Evolutionary conservation across 2,797 vertebrate species (phyloP).

Genomic region (Falco columbarius): DNA sequence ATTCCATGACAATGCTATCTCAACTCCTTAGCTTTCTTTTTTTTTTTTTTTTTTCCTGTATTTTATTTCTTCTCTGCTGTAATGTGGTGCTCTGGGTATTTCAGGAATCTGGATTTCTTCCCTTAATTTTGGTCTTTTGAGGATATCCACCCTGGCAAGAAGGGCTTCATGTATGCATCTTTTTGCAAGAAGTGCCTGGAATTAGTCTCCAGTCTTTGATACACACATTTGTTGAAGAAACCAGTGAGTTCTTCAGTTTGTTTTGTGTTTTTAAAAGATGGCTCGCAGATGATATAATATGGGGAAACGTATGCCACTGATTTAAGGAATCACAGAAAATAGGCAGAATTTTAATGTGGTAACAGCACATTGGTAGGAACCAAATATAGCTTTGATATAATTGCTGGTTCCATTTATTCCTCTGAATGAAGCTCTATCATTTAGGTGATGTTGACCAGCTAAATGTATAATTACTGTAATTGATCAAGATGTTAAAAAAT

Average conservation of each 20-base stretch:
- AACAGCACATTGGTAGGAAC: not conserved
- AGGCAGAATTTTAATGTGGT: not conserved
- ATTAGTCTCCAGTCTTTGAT: not conserved
- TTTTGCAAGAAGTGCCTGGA: not conserved
- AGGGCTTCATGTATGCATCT: not conserved
- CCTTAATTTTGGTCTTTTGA: not conserved
- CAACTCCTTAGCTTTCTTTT: not conserved
- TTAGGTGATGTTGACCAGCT: slow-evolving; percentile 34
- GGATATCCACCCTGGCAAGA: not conserved
- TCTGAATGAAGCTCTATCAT: slow-evolving; percentile 20
- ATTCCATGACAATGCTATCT: not conserved
- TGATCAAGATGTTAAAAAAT: not conserved
- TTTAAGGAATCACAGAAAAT: not conserved
- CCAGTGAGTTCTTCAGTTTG: not conserved
- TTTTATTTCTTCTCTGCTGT: not conserved
- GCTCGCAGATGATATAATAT: not conserved
- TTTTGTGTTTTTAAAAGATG: not conserved
- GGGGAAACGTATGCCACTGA: not conserved
- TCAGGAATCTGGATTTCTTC: not conserved
- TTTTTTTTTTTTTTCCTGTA: too few species aligned
- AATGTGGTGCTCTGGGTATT: not conserved
- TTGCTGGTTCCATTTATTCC: slow-evolving; percentile 44
- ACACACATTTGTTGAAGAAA: not conserved
- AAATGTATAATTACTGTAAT: slow-evolving; percentile 45
- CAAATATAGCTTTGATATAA: slow-evolving; percentile 39